Evolutionary conservation across 1,140 invertebrate species (phyloP).

Genomic region (Apis cerana): DNA sequence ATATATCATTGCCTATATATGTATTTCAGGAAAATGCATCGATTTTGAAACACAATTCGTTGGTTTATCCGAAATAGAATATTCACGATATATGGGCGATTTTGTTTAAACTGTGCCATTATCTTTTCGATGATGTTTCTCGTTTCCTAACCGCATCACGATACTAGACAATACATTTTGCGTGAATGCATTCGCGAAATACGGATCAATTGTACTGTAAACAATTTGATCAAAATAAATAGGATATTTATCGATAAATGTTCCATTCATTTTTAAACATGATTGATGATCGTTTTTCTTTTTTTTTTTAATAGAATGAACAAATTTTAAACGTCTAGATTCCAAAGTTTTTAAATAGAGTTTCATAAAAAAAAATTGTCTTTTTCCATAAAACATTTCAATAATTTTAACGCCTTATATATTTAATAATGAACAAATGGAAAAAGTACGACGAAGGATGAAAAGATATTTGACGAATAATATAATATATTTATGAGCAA

Average conservation of each 20-base stretch:
- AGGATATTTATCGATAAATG: too few relatives aligned
- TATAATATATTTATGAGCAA: constrained; percentile 2
- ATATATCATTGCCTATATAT: not conserved
- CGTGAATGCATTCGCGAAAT: not conserved
- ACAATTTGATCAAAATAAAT: not conserved
- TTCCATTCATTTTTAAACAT: too few relatives aligned
- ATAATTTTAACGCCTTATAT: too few relatives aligned
- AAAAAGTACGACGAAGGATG: too few relatives aligned
- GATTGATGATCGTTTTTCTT: too few relatives aligned
- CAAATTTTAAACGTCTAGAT: too few relatives aligned
- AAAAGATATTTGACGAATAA: not conserved
- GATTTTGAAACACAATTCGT: not conserved
- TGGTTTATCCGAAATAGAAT: not conserved
- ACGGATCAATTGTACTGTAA: not conserved
- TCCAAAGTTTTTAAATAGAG: too few relatives aligned
- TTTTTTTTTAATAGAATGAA: too few relatives aligned
- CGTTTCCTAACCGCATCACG: not conserved
- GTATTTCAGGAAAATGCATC: not conserved
- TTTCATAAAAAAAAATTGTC: too few relatives aligned
- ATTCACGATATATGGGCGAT: not conserved
- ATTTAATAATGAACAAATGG: rapidly evolving
- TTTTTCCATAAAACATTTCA: too few relatives aligned
- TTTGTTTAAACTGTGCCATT: not conserved
- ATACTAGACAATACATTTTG: not conserved
- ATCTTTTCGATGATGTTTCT: not conserved